phyloP scores from a whole-genome alignment of 2,113 vertebrate species.

The Marcusenius ussheri region DNA sequence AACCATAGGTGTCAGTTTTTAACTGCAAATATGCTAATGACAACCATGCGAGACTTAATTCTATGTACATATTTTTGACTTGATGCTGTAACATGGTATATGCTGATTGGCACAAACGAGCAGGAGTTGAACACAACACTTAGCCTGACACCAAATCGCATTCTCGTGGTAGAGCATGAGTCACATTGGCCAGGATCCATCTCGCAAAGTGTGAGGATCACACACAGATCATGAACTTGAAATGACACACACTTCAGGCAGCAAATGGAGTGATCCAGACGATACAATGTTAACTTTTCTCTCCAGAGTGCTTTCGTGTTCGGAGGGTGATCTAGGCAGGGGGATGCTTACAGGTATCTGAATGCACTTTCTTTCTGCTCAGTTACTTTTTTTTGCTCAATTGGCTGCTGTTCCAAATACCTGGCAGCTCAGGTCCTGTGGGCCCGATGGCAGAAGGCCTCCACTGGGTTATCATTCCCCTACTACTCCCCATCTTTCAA shows the following conservation, averaged over 20 bases:
- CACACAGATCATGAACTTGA: not conserved
- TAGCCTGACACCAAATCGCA: not conserved
- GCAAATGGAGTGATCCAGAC: constrained; percentile 14
- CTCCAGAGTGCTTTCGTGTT: constrained; percentile 3
- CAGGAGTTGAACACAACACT: not conserved
- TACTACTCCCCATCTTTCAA: not conserved
- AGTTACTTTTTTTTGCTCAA: not conserved
- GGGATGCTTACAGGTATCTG: not conserved
- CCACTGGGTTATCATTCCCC: not conserved
- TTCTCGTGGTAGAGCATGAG: not conserved
- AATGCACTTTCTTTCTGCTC: not conserved
- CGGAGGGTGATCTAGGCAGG: not conserved
- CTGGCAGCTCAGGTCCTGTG: not conserved
- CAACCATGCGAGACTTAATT: not conserved
- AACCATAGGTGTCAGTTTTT: not conserved
- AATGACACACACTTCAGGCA: not conserved
- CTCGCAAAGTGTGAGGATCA: not conserved
- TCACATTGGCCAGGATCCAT: not conserved
- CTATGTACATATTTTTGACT: not conserved
- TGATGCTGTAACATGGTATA: not conserved
- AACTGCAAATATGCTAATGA: not conserved
- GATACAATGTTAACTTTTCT: not conserved
- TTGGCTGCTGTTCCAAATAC: not conserved
- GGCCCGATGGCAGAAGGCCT: not conserved
- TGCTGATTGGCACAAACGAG: not conserved